Evolutionary conservation across 64 coral and sea anemone genomes (phyloP).

Genomic region (Cladopsammia gracilis): DNA sequence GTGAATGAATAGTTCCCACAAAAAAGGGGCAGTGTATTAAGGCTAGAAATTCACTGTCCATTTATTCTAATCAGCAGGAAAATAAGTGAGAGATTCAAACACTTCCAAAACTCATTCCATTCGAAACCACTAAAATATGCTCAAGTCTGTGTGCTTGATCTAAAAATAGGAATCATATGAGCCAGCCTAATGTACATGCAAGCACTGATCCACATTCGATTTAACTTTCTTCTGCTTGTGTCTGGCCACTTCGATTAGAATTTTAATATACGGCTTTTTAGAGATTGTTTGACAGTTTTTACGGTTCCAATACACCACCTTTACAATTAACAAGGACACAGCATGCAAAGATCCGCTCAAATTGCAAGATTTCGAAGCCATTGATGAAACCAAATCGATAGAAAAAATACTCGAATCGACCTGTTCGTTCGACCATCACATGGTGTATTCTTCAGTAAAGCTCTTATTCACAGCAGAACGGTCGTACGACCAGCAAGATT

Average conservation of each 20-base stretch:
- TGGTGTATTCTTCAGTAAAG: background rate
- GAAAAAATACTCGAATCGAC: constrained; percentile 22
- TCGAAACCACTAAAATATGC: constrained; percentile 43
- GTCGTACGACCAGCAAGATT: background rate
- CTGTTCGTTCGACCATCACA: background rate
- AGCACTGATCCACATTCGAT: constrained; percentile 3
- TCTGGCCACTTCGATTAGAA: constrained; percentile 4
- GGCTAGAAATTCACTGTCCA: background rate
- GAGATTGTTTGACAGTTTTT: background rate
- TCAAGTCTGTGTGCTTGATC: constrained; percentile 28
- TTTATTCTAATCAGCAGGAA: background rate
- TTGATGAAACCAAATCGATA: constrained; percentile 18
- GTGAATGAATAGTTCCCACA: background rate
- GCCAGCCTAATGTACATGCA: background rate
- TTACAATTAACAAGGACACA: constrained; percentile 35
- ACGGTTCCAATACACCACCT: constrained; percentile 42
- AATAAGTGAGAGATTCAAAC: background rate
- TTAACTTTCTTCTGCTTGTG: background rate
- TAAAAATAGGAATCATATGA: constrained; percentile 54
- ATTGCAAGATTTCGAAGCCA: constrained; percentile 20
- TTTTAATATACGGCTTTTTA: constrained; percentile 6
- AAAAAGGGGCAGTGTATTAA: background rate
- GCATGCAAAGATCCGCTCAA: constrained; percentile 39
- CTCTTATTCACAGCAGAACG: background rate
- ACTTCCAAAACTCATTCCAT: background rate